Evolutionary conservation across 2,797 vertebrate species (phyloP).

Genomic region (Allobates femoralis): DNA sequence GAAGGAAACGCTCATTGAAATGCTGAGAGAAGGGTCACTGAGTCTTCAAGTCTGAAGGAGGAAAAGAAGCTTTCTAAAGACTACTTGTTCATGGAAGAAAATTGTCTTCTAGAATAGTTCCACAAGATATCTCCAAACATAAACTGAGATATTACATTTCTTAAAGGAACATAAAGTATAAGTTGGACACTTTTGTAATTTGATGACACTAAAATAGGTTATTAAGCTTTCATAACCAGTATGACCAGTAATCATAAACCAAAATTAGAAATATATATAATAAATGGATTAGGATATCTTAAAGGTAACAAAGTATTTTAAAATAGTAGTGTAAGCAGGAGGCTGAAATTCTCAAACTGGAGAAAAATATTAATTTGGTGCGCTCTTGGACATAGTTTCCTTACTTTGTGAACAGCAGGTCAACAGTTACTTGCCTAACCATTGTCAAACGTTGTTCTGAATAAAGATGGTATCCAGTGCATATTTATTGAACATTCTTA

Average conservation of each 20-base stretch:
- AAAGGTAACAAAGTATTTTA: neutral
- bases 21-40: constrained; percentile 72
- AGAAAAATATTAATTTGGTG: too few relatives aligned
- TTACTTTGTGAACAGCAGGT: too few relatives aligned
- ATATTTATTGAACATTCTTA: too few relatives aligned
- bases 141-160: neutral
- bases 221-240: neutral
- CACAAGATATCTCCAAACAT: neutral
- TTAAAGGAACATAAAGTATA: neutral
- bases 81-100: constrained; percentile 12
- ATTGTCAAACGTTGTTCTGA: too few relatives aligned
- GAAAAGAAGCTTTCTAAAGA: constrained; percentile 66
- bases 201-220: neutral
- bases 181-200: neutral
- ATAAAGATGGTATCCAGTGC: too few relatives aligned
- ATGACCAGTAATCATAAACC: too few relatives aligned
- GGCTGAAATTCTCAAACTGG: too few relatives aligned
- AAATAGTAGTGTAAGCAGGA: too few relatives aligned
- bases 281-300: neutral
- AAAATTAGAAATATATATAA: neutral
- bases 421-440: too few relatives aligned
- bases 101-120: constrained; percentile 17
- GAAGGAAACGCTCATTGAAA: constrained; percentile 76
- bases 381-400: too few relatives aligned
- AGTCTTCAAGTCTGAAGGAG: constrained; percentile 72